Conservation (phyloP, 2,888 invertebrate genomes). For the Crioceris asparagi region DNA sequence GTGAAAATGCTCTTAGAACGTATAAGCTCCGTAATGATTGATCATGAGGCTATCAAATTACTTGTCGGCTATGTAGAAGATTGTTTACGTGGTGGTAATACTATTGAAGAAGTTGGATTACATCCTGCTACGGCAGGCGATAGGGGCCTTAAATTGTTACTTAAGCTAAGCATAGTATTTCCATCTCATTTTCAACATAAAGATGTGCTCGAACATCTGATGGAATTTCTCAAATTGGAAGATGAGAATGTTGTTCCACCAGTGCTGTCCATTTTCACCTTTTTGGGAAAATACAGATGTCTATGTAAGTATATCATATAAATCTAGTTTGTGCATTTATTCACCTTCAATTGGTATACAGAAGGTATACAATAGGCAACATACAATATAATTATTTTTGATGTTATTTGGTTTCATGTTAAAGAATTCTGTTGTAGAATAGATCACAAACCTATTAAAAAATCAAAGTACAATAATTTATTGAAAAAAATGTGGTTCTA, state of each 20-base stretch:
- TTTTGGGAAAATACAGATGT: conserved; percentile 77
- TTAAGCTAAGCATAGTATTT: conserved; percentile 85
- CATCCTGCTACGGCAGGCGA: conserved; percentile 75
- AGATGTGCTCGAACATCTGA: conserved; percentile 67
- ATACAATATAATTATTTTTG: no score
- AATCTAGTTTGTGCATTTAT: no score
- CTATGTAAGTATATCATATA: conserved; percentile 51
- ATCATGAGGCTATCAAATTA: conserved; percentile 68
- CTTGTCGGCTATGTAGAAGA: conserved; percentile 48
- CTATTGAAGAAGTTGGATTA: conserved; percentile 66
- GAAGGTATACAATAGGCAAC: no score
- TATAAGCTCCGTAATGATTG: conserved; percentile 93
- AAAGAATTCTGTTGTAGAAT: no score
- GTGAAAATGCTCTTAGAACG: conserved; percentile 91
- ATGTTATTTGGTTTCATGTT: no score
- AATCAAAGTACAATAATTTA: no score
- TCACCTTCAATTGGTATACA: no score
- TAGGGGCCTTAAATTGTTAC: conserved; percentile 77
- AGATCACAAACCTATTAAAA: no score
- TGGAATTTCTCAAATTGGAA: conserved; percentile 68
- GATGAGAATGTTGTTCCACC: conserved; percentile 72
- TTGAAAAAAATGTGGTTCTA: no score
- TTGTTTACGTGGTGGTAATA: conserved; percentile 59
- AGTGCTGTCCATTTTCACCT: conserved; percentile 73
- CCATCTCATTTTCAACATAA: conserved; percentile 86